Evolutionary conservation across 37 sponge, comb jelly and placozoan genomes (phyloP).

Genomic region (Crambe crambe): DNA sequence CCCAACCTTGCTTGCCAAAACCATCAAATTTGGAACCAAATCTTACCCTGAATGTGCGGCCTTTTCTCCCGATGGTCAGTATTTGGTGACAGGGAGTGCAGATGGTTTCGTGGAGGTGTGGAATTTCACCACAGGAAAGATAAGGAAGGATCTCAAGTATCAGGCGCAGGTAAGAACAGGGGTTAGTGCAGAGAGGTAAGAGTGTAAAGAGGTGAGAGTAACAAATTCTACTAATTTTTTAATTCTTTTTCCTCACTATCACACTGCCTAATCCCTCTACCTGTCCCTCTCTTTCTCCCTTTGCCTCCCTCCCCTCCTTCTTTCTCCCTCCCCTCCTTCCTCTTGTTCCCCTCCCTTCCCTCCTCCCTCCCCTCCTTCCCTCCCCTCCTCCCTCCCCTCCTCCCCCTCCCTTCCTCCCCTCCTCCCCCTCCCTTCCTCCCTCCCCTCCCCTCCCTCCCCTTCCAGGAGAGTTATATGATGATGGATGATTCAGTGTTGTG

Average conservation of each 20-base stretch:
- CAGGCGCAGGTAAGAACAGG: slow-evolving; percentile 82
- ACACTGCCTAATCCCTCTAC: too few relatives aligned
- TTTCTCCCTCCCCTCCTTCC: too few relatives aligned
- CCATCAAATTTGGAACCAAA: slow-evolving; percentile 95
- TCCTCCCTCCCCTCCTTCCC: not conserved
- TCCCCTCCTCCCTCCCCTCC: not conserved
- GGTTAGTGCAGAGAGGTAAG: not conserved
- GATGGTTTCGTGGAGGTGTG: slow-evolving; percentile 99
- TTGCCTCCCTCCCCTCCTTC: too few relatives aligned
- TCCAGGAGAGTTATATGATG: slow-evolving; percentile 97
- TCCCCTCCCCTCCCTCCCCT: not conserved
- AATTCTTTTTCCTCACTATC: too few relatives aligned
- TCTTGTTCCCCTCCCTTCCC: too few relatives aligned
- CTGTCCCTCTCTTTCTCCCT: too few relatives aligned
- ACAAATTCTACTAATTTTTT: too few relatives aligned
- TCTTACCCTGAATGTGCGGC: slow-evolving; percentile 87
- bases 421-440: slow-evolving; percentile 1
- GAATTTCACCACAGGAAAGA: slow-evolving; percentile 99
- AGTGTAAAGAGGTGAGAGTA: not conserved
- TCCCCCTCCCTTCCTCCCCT: not conserved
- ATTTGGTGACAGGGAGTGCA: slow-evolving; percentile 95
- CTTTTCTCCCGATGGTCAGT: slow-evolving; percentile 99
- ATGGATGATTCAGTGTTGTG: slow-evolving; percentile 95
- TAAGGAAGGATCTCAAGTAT: slow-evolving; percentile 97
- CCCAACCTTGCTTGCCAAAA: slow-evolving; percentile 83